Evolutionary conservation across 2,888 invertebrate genomes (phyloP), one percentile per base, ranked within the genome.

Genomic region (Dynastes tityus): DNA sequence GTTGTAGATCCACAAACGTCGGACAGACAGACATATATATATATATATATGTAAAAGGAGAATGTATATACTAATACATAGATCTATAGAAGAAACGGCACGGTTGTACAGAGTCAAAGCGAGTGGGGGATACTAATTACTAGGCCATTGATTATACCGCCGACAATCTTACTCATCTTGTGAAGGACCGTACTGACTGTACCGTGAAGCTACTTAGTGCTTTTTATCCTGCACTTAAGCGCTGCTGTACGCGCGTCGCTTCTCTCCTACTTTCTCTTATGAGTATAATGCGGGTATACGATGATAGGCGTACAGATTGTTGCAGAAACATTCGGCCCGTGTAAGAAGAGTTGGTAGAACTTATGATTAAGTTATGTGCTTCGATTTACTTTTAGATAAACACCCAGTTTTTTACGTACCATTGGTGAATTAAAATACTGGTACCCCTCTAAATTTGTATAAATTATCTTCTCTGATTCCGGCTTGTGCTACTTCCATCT

Each of bases 91-190:
- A 63, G 84, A 83, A 83, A 81, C 83, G 80, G 83, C 83, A 81
- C 45, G 80, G 78, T 76, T 79, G 80, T 68, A 64, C 79, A 80
- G 81, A 78, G 81, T 81, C 83, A 82, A 81, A 80, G 80, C 80
- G 80, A 81, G 82, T 82, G 81, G 83, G 83, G 83, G 81, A 78
- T 79, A 80, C 80, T 81, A 82, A 83, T 82, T 83, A 81, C 81
- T 70, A 37, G 63, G 68, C 79, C 79, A 79, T 79, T 79, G 79
- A 79, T 79, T 79, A 79, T 55, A 64, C 70, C 76, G 77, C 79
- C 79, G 79, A 77, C 77, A 77, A 76, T 76, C 74, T 65, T 79
- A 73, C 77, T 77, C 79, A 73, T 79, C 76, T 73, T 65, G 71
- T 77, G 73, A 51, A 79, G 73, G 58, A 76, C 77, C 76, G 70